Conservation (phyloP, 2,797 vertebrate genomes). For the Leptodactylus fallax region DNA sequence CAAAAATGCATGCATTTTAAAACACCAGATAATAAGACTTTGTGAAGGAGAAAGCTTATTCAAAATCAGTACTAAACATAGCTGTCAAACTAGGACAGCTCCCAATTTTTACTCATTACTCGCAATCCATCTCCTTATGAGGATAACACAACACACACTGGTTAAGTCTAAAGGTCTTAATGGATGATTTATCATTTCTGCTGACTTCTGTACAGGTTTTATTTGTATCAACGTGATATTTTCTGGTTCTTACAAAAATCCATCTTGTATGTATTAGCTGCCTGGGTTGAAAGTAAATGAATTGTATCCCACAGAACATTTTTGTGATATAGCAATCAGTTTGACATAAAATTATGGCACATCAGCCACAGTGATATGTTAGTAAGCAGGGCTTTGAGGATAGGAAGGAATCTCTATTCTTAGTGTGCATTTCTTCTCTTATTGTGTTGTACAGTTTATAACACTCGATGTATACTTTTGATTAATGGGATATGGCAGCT, state of each 20-base stretch:
- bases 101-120: constrained; percentile 1
- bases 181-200: constrained; percentile 19
- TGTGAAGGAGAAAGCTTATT: background rate
- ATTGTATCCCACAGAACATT: constrained; percentile 28
- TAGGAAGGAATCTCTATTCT: background rate
- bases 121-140: background rate
- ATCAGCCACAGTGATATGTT: background rate
- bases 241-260: constrained; percentile 34
- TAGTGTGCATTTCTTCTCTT: background rate
- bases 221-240: constrained; percentile 33
- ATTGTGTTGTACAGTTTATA: background rate
- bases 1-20: no score
- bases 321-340: constrained; percentile 4
- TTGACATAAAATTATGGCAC: background rate
- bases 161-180: constrained; percentile 11
- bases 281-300: constrained; percentile 34
- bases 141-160: background rate
- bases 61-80: background rate
- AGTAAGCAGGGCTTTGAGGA: background rate
- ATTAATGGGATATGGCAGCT: no score
- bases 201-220: constrained; percentile 6
- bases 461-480: no score
- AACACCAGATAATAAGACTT: background rate
- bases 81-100: background rate
- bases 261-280: constrained; percentile 13